Evolutionary conservation across 64 coral and sea anemone genomes (phyloP).

Genomic region (Pocillopora damicornis): DNA sequence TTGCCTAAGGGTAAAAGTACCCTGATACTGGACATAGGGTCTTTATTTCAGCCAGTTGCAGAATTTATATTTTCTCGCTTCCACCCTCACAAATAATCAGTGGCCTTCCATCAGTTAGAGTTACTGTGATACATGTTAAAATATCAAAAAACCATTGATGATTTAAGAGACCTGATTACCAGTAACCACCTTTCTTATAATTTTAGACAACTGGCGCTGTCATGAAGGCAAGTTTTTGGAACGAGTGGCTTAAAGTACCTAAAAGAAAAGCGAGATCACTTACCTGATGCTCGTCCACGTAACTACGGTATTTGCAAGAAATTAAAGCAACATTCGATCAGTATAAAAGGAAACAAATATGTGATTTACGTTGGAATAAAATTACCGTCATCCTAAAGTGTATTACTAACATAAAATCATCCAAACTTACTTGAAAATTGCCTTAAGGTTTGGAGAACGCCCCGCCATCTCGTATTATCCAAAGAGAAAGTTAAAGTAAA

Average conservation of each 20-base stretch:
- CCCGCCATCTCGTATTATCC: background rate
- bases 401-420: background rate
- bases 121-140: too few species aligned
- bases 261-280: background rate
- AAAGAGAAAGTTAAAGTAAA: background rate
- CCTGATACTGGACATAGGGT: too few species aligned
- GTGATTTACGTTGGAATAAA: background rate
- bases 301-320: background rate
- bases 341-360: background rate
- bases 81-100: too few species aligned
- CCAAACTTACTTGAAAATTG: constrained; percentile 38
- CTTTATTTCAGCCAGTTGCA: too few species aligned
- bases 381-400: background rate
- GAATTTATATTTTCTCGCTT: too few species aligned
- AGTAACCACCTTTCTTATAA: too few species aligned
- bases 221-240: background rate
- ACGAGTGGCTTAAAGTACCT: background rate
- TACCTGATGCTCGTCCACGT: constrained; percentile 28
- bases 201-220: too few species aligned
- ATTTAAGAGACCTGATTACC: too few species aligned
- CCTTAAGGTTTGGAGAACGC: background rate
- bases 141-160: too few species aligned
- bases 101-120: too few species aligned
- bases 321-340: background rate
- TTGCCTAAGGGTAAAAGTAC: too few species aligned